phyloP scores from a whole-genome alignment of 2,888 invertebrate genomes.

The Epinotia ramella region DNA sequence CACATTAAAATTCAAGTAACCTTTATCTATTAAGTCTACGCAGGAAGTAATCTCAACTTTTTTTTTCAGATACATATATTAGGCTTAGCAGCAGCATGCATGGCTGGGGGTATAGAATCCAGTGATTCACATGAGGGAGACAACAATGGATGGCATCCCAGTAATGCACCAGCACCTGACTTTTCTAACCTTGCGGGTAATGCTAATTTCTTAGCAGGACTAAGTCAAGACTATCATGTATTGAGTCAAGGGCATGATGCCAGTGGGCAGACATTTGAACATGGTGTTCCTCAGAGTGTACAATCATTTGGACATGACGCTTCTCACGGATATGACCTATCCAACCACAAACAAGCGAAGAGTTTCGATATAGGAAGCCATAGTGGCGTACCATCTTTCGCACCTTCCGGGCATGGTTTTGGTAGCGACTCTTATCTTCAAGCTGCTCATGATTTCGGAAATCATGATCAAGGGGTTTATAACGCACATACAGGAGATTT shows the following conservation, averaged over 20 bases:
- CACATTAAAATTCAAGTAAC: neutral
- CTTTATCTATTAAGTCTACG: too few relatives aligned
- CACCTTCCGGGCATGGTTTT: conserved; percentile 54
- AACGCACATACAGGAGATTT: conserved; percentile 33
- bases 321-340: conserved; percentile 29
- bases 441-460: conserved; percentile 72
- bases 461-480: conserved; percentile 51
- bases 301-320: conserved; percentile 21
- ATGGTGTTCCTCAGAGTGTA: conserved; percentile 19
- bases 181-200: conserved; percentile 25
- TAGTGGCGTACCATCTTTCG: conserved; percentile 45
- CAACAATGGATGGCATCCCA: conserved; percentile 29
- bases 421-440: conserved; percentile 74
- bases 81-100: conserved; percentile 75
- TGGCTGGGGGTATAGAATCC: conserved; percentile 64
- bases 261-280: conserved; percentile 26
- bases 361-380: conserved; percentile 46
- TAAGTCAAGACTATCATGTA: conserved; percentile 27
- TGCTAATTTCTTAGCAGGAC: conserved; percentile 27
- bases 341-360: conserved; percentile 36
- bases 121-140: conserved; percentile 56
- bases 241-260: conserved; percentile 26
- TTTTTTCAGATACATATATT: conserved; percentile 74
- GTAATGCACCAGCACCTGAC: conserved; percentile 41
- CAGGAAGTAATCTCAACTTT: too few relatives aligned